Percentiles rank a stretch among this genome's conserved stretches.
phyloP scores from a whole-genome alignment of 1,140 invertebrate genomes.

The Cylas formicarius region DNA sequence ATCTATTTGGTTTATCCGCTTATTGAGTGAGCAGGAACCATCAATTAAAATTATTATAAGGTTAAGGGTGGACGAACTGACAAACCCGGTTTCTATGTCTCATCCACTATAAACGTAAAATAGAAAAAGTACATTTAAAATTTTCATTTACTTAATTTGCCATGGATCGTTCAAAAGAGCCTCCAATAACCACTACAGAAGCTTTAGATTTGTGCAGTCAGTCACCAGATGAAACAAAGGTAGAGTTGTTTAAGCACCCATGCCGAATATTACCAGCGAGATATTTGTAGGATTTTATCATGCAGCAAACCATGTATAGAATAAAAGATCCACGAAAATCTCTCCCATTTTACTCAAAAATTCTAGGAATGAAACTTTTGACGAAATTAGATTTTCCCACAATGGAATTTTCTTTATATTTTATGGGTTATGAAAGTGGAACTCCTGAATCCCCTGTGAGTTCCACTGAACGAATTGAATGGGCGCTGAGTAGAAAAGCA shows the following conservation, averaged over 20 bases:
- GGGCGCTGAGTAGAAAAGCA: conserved; percentile 78
- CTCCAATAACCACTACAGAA: conserved; percentile 51
- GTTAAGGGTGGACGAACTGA: too few relatives aligned
- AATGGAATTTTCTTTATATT: conserved; percentile 88
- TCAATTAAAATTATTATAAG: too few relatives aligned
- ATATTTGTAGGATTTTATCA: conserved; percentile 69
- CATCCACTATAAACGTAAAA: too few relatives aligned
- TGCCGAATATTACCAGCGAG: background rate
- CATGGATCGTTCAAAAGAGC: conserved; percentile 25
- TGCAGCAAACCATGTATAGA: conserved; percentile 94
- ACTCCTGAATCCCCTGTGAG: conserved; percentile 60
- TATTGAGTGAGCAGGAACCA: too few relatives aligned
- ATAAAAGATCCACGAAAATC: conserved; percentile 86
- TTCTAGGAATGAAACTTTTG: conserved; percentile 84
- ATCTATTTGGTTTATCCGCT: too few relatives aligned
- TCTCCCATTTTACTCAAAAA: conserved; percentile 82
- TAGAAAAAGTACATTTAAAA: too few relatives aligned
- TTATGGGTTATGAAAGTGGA: conserved; percentile 81
- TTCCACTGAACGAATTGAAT: conserved; percentile 58
- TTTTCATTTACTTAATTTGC: too few relatives aligned
- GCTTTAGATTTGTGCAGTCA: conserved; percentile 56
- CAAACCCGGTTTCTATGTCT: too few relatives aligned
- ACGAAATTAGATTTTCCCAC: conserved; percentile 83
- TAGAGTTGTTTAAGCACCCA: conserved; percentile 29
- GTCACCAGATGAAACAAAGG: conserved; percentile 56